Conservation (phyloP, 2,888 invertebrate species). For the Acleris emargana region DNA sequence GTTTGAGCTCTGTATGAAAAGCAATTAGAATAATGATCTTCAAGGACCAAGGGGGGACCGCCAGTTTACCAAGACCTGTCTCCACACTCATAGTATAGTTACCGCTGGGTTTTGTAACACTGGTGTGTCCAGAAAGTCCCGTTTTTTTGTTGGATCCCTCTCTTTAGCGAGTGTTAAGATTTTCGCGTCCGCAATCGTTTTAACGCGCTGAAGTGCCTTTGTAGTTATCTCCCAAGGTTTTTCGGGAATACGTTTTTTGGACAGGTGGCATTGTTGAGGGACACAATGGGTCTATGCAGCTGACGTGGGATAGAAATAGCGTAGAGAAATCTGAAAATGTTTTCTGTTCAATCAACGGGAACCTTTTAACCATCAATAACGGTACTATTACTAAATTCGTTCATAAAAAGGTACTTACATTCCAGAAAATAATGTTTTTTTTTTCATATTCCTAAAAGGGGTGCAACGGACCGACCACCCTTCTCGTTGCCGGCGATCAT, state of each 20-base stretch:
- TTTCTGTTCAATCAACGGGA: conserved; percentile 21
- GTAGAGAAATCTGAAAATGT: conserved; percentile 1
- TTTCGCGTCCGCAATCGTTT: conserved; percentile 65
- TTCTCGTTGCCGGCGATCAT: too few species aligned
- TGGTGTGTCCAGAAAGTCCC: conserved; percentile 36
- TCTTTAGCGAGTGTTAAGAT: conserved; percentile 51
- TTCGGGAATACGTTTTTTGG: conserved; percentile 47
- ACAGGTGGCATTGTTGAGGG: conserved; percentile 43
- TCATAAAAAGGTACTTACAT: not conserved
- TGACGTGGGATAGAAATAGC: conserved; percentile 27
- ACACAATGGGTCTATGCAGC: conserved; percentile 32
- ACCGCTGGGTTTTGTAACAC: not conserved
- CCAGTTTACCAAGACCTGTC: conserved; percentile 45
- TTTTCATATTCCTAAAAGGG: too few species aligned
- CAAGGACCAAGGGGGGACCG: conserved; percentile 53
- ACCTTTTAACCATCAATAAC: conserved; percentile 7
- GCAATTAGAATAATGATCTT: conserved; percentile 78
- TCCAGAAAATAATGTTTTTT: not conserved
- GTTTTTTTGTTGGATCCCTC: conserved; percentile 42
- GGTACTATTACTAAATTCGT: not conserved
- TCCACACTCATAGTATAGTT: not conserved
- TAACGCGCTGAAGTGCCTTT: conserved; percentile 65
- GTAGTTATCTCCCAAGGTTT: conserved; percentile 51
- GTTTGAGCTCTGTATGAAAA: conserved; percentile 69
- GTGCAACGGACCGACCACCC: too few species aligned